A percentile compares a stretch with the other conserved stretches of the same genome.
Conservation (phyloP, 2,888 invertebrate species). For the Incurvaria masculella region DNA sequence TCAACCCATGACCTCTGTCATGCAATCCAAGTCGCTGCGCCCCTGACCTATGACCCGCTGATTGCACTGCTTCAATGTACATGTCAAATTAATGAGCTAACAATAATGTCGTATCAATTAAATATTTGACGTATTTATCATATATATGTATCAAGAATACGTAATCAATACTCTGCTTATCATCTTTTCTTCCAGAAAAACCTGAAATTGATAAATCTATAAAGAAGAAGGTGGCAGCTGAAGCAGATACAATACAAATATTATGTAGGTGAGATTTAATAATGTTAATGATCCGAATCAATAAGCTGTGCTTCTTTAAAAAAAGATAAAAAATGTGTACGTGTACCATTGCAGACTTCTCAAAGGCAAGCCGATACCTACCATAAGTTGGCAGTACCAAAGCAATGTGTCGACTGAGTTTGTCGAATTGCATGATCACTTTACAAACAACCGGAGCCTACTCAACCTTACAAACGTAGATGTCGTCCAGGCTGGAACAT, state of each 20-base stretch:
- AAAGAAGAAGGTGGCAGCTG: conserved; percentile 15
- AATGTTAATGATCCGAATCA: not conserved
- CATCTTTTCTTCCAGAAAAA: conserved; percentile 24
- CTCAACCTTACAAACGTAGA: not conserved
- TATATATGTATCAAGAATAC: no score
- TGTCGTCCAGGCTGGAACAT: conserved; percentile 20
- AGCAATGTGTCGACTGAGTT: conserved; percentile 17
- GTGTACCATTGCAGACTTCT: conserved; percentile 27
- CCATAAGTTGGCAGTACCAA: conserved; percentile 29
- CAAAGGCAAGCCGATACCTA: conserved; percentile 33
- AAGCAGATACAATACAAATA: conserved; percentile 27
- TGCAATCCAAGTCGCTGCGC: no score
- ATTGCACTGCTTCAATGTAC: no score
- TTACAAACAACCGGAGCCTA: conserved; percentile 6
- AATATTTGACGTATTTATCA: no score
- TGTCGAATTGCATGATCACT: conserved; percentile 17
- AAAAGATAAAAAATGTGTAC: no score
- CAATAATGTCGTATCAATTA: no score
- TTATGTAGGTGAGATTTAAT: conserved; percentile 49
- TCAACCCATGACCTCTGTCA: no score
- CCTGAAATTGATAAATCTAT: conserved; percentile 28
- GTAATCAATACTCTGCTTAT: no score
- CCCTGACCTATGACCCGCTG: no score
- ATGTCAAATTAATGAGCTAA: no score
- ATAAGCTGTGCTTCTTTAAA: not conserved